Evolutionary conservation across 2,888 invertebrate genomes (phyloP), one percentile per base, ranked within the genome.

Genomic region (Limnephilus rhombicus): DNA sequence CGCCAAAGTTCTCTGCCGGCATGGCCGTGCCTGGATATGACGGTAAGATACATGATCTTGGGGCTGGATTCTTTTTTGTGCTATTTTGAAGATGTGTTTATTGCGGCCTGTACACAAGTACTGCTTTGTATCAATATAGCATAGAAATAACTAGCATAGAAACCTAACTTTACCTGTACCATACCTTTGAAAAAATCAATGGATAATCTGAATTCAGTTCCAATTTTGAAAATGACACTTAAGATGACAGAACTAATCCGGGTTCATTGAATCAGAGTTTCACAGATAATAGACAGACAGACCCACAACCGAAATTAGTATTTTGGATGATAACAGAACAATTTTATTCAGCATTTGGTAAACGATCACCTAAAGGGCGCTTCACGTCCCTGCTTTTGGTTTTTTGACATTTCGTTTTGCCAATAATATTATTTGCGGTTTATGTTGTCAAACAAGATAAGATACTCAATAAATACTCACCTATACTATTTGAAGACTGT

Each of bases 1-100:
- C 98, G 0, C 98, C 98, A 0, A 97, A 96, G 94, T 97, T 97
- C 94, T 97, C 98, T 1, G 98, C 98, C 0, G 99, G 99, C 0
- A 97, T 98, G 95, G 98, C 99, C 0, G 97, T 99, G 83, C 98
- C 99, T 13, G 99, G 99, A 93, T 99, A 98, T 95, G 97, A 98
- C 94, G 97, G 98, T 98, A 95, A 96, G 96, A 95, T 13, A 68
- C n/a, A 24, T 2, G 68, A 68, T 68, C 24, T 68, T 24, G 24
- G 68, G 24, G 24, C 9, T 34, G 41, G 12, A 24, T 86, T n/a
- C 34, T 24, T 13, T 45, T 45, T 86, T 86, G 18, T 34, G 82
- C 29, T 34, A 82, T 18, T 82, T 29, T 7, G 82, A 82, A 82
- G 82, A 15, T 29, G 82, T 9, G 15, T 29, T 82, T 13, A 2